These are phyloP conservation scores for Temnothorax curvispinosus DNA, from an alignment of 1,140 invertebrate genomes.

Conservation along the genomic window DNA sequence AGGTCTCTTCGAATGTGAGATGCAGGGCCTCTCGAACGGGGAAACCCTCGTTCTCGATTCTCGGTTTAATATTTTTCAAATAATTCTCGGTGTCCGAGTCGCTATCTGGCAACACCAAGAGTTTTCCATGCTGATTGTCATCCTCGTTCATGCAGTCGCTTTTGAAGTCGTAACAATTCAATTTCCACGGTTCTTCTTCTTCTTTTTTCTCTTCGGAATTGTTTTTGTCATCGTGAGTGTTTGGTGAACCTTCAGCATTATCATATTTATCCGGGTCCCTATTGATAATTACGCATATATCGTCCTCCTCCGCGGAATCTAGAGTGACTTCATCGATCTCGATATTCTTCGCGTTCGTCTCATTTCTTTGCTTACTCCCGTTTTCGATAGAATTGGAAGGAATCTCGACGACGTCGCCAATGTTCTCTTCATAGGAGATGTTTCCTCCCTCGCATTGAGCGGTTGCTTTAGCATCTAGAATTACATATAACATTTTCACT, in stretches of 20 bases:
- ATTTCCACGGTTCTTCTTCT: slow-evolving; percentile 60
- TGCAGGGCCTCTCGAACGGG: slow-evolving; percentile 88
- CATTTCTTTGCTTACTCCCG: slow-evolving; percentile 32
- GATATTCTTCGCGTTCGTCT: slow-evolving; percentile 21
- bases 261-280: slow-evolving; percentile 76
- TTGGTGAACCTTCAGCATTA: neutral
- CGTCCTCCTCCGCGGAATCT: slow-evolving; percentile 82
- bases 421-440: neutral
- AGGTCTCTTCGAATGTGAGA: slow-evolving; percentile 91
- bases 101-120: slow-evolving; percentile 89
- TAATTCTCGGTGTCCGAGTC: slow-evolving; percentile 89
- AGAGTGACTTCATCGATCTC: slow-evolving; percentile 77
- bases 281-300: slow-evolving; percentile 73
- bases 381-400: slow-evolving; percentile 24
- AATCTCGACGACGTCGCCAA: slow-evolving; percentile 62
- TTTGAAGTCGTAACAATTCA: slow-evolving; percentile 67
- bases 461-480: neutral
- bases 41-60: slow-evolving; percentile 87
- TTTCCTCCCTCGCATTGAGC: neutral
- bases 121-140: slow-evolving; percentile 81
- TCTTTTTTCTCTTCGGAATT: slow-evolving; percentile 35
- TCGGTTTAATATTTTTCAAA: slow-evolving; percentile 87
- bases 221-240: neutral
- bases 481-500: neutral
- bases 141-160: slow-evolving; percentile 77